Base-by-base conservation (phyloP, 2,888 invertebrate genomes). In the Cybosia mesomella region DNA sequence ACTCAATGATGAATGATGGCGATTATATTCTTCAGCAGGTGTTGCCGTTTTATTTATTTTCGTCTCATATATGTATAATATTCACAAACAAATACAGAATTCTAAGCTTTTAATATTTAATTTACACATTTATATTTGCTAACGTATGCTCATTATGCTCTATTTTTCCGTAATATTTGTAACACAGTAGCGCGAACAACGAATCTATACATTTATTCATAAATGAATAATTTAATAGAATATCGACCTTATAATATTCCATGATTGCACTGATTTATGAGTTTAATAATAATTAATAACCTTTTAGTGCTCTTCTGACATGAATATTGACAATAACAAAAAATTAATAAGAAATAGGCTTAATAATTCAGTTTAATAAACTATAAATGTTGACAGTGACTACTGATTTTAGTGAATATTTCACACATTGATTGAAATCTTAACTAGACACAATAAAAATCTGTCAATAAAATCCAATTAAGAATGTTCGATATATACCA, bases 171-270 rank as follows among this genome's bases (percentile, higher is more conserved):
- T 81, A 75, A 80, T 73, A 72, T 75, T 77, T 72, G 86, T 87
- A 89, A 87, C 80, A 87, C 89, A 71, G 89, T 87, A 89, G 89
- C 87, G 49, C 77, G 81, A 86, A 86, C 86, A 53, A 74, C 64
- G 68, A 76, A 75, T 73, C 72, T 67, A 86, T 89, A 80, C 82
- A 89, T 89, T 49, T 82, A 89, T 89, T 87, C 84, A 89, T 87
- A 76, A 76, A 79, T 70, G 73, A 79, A 83, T 81, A 84, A 80
- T 82, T 84, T 81, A 85, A 85, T 83, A 83, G 83, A 83, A 86
- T 82, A 75, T 81, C 77, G 75, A 83, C 76, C 80, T 84, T 76
- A 81, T 83, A 86, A 80, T 84, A 76, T 81, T 79, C 78, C 67
- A 79, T 79, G 79, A 79, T 81, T 67, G 73, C 58, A 66, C 58